A percentile compares a stretch with the other conserved stretches of the same genome.
Evolutionary conservation across 2,113 vertebrate genomes (phyloP).

Genomic region (Rallus limicola): DNA sequence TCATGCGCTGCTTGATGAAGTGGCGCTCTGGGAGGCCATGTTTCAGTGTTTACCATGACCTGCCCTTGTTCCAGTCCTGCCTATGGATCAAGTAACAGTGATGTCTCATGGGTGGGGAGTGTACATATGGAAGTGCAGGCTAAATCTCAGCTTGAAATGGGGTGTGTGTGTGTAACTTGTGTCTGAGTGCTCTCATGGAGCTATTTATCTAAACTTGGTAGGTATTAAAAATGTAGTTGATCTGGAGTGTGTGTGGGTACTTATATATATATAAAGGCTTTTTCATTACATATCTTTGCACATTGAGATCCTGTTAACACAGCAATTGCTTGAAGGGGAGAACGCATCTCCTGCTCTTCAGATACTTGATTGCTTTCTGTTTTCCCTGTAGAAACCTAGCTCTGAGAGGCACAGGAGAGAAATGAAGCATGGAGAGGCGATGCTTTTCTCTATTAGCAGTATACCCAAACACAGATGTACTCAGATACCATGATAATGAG

Average conservation of each 20-base stretch:
- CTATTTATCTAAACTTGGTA: neutral
- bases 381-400: neutral
- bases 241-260: neutral
- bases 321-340: neutral
- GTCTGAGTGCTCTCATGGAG: neutral
- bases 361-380: neutral
- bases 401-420: neutral
- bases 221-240: neutral
- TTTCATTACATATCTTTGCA: neutral
- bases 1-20: neutral
- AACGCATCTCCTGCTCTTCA: neutral
- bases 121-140: neutral
- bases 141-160: accelerated
- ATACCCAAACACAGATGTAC: neutral
- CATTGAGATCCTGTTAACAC: neutral
- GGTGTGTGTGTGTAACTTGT: accelerated
- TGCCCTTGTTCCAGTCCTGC: neutral
- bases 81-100: neutral
- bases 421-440: neutral
- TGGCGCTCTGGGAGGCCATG: neutral
- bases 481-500: neutral
- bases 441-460: neutral
- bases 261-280: no score
- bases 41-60: neutral
- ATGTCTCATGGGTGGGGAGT: accelerated